Base-by-base conservation (phyloP, 1,140 invertebrate genomes). In the Pseudoatta argentina region DNA sequence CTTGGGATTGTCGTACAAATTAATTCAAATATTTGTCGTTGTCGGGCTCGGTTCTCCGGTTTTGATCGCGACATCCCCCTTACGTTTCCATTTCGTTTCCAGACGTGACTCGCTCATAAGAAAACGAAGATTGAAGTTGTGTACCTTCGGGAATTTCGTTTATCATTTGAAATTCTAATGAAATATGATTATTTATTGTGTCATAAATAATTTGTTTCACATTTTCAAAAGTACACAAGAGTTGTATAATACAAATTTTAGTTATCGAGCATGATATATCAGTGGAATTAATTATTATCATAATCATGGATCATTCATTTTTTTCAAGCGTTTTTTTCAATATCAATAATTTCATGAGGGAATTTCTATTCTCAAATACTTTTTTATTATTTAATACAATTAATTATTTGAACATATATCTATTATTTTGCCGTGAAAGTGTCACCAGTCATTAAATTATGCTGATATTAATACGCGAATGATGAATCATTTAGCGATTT, bases 11-110 rank as follows among this genome's bases (percentile, higher is more conserved):
- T 87, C 88, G 86, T 89, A 89, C 88, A 87, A 89, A 89, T 89
- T 89, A 89, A 89, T 89, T 89, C 85, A 89, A 88, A 89, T 89
- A 89, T 89, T 89, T 89, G 85, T 87, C 85, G 85, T 83, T 67
- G 88, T 64, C 77, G 57, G 72, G 66, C 79, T 75, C 59, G 85
- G 86, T 89, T 89, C 82, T 86, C 63, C 75, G 7, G 7, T 57
- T 63, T 14, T 16, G 12, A 4, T 55, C 72, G 64, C 53, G n/a
- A 55, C 48, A 3, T 51, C 21, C 14, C 24, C 24, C 67, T 82
- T 67, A 6, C n/a, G 16, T 16, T 27, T 67, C 44, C 21, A 16
- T 6, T 21, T 63, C 24, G 24, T 24, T 24, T 24, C 24, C 34
- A 39, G 75, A 82, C 39, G 69, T 73, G 69, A 83, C 69, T 48